These are phyloP conservation scores for Sinosuthora webbiana DNA, from an alignment of 2,113 vertebrate genomes.

Conservation along the genomic window DNA sequence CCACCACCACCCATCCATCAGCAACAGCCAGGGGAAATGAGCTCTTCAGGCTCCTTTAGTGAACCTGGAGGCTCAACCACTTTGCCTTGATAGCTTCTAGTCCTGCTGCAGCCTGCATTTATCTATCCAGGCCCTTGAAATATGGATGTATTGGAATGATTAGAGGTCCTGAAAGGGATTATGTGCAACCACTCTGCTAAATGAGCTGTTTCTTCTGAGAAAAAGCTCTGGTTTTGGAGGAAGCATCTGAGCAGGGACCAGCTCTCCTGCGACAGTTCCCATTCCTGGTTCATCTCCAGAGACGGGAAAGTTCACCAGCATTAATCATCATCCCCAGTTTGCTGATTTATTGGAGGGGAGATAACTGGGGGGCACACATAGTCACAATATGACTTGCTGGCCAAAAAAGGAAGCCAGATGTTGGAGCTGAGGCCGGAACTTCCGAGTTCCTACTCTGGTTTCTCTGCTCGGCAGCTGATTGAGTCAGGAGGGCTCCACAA, in stretches of 20 bases:
- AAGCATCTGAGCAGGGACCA: not conserved
- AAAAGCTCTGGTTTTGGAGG: not conserved
- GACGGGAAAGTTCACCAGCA: not conserved
- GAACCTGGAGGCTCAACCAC: not conserved
- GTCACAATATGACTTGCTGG: not conserved
- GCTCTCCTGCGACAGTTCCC: not conserved
- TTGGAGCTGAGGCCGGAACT: not conserved
- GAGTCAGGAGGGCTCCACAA: not conserved
- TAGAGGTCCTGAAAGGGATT: not conserved
- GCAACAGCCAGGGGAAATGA: not conserved
- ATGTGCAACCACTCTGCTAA: not conserved
- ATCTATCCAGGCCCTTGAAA: not conserved
- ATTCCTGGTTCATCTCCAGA: not conserved
- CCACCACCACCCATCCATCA: not conserved
- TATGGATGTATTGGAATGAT: not conserved
- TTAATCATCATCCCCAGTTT: not conserved
- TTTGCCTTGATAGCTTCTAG: not conserved
- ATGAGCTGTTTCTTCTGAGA: not conserved
- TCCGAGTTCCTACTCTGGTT: not conserved
- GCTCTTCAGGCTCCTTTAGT: not conserved
- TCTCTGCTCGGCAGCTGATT: not conserved
- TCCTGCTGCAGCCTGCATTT: not conserved
- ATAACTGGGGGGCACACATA: not conserved
- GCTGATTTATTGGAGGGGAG: not conserved
- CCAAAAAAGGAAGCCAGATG: slow-evolving; percentile 10